Evolutionary conservation across 1,140 invertebrate genomes (phyloP).

Genomic region (Macrostomum lignano): DNA sequence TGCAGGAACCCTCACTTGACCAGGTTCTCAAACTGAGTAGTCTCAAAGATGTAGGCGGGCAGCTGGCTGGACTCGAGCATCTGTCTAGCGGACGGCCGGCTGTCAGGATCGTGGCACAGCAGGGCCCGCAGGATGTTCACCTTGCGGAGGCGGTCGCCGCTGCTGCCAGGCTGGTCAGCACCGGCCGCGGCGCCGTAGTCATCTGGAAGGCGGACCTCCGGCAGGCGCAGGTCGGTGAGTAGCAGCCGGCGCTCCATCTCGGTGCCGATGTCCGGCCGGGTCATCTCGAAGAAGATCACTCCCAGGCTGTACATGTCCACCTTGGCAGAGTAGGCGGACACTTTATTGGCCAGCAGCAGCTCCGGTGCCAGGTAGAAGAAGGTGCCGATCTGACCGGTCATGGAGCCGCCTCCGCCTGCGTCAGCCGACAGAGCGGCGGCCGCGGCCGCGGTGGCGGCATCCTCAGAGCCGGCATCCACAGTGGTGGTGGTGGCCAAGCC

Average conservation of each 20-base stretch:
- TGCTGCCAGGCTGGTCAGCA: too few relatives aligned
- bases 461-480: neutral
- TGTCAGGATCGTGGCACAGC: too few relatives aligned
- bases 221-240: constrained; percentile 37
- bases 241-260: constrained; percentile 59
- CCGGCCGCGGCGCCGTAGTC: constrained; percentile 34
- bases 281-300: constrained; percentile 42
- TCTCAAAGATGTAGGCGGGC: too few relatives aligned
- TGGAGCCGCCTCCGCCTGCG: constrained; percentile 13
- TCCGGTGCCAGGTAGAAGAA: constrained; percentile 73
- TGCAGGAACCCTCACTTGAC: too few relatives aligned
- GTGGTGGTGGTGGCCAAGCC: constrained; percentile 75
- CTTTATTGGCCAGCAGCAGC: constrained; percentile 23
- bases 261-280: constrained; percentile 45
- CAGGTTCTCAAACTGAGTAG: too few relatives aligned
- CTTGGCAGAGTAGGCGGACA: constrained; percentile 35
- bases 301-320: constrained; percentile 40
- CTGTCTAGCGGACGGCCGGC: too few relatives aligned
- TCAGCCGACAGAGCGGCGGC: too few relatives aligned
- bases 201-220: constrained; percentile 38
- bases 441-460: too few relatives aligned
- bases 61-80: too few relatives aligned
- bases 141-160: too few relatives aligned
- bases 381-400: constrained; percentile 58
- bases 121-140: too few relatives aligned